These are phyloP conservation scores for Pangasius larnaudii DNA, from an alignment of 2,797 vertebrate species.

Conservation along the genomic window DNA sequence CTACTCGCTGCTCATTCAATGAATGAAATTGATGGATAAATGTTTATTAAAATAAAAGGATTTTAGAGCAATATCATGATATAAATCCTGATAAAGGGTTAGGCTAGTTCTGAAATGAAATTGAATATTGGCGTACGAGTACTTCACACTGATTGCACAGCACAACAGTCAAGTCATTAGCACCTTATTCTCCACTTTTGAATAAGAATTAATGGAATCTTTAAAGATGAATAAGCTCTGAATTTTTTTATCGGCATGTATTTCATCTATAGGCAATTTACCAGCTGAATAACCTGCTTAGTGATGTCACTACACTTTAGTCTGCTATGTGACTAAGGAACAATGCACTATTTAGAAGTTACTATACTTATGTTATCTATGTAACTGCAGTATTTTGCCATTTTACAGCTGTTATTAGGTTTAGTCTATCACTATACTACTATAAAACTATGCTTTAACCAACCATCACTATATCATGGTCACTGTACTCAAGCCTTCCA, in stretches of 20 bases:
- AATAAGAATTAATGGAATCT: slow-evolving; percentile 15
- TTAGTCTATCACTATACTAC: not conserved
- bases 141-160: not conserved
- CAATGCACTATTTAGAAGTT: not conserved
- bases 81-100: not conserved
- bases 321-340: not conserved
- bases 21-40: not conserved
- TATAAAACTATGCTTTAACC: not conserved
- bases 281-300: slow-evolving; percentile 56
- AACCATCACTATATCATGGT: not conserved
- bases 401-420: not conserved
- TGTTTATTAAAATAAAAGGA: not conserved
- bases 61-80: too few relatives aligned
- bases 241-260: slow-evolving; percentile 40
- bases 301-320: slow-evolving; percentile 29
- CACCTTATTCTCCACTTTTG: slow-evolving; percentile 37
- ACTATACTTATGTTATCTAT: not conserved
- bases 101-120: not conserved
- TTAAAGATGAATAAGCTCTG: slow-evolving; percentile 48
- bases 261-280: slow-evolving; percentile 41
- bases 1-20: not conserved
- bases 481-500: slow-evolving; percentile 15
- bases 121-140: not conserved
- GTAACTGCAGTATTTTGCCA: not conserved
- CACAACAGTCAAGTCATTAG: slow-evolving; percentile 42